Evolutionary conservation across 2,797 vertebrate genomes (phyloP), one percentile per base, ranked within the genome.

Genomic region (Fistularia commersonii): DNA sequence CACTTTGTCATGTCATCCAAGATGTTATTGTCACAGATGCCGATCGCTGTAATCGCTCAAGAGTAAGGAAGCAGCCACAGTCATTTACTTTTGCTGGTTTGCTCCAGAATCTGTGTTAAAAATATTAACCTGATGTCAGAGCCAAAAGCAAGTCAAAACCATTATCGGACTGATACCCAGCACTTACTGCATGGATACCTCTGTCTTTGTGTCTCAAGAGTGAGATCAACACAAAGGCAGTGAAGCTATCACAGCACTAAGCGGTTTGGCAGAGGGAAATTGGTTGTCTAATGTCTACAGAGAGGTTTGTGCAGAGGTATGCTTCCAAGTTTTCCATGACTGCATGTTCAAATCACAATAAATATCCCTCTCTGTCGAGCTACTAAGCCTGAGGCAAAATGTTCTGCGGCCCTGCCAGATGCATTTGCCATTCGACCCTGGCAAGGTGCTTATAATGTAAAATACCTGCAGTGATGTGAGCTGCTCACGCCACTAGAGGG

Each of bases 261-360:
- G 72, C 81, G 81, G 60, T 88, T 59, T 48, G 81, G 60, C 89
- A 90, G 88, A 89, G 83, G 82, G 76, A 84, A 83, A 67, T 69
- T 55, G 70, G 72, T 77, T 79, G 81, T 85, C 76, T 78, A 50
- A 79, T 70, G 82, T 87, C 82, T 81, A 57, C 79, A 76, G 74
- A 73, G 75, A 69, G 77, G 67, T 77, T 86, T 75, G 74, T 69
- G 62, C 76, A 83, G 78, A 83, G 76, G 74, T 81, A 87, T 77
- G 79, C 72, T 76, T 40, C 14, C 75, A 80, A 76, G 79, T 74
- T 84, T 89, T 87, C 82, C 83, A 86, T 79, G 80, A 86, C 86
- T 84, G 72, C 74, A 80, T 80, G 79, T 84, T 87, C 77, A 79
- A 72, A 83, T 85, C 80, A 74, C 81, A 85, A 70, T 79, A 85